Evolutionary conservation across 2,113 vertebrate species (phyloP).

Genomic region (Aphelocoma coerulescens): DNA sequence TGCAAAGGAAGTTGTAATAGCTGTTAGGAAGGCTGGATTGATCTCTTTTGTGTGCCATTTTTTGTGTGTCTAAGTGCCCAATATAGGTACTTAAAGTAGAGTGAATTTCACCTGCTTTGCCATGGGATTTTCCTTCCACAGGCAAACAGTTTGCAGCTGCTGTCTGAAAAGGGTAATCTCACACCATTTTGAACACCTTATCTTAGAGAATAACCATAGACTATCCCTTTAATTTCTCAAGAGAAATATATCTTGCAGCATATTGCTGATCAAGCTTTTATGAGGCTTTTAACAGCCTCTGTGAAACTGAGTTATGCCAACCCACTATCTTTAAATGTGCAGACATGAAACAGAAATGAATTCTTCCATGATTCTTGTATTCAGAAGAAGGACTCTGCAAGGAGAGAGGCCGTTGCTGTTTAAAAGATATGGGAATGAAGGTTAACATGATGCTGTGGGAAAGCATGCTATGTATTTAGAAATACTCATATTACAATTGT

Average conservation of each 20-base stretch:
- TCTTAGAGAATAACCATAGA: background rate
- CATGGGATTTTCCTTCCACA: background rate
- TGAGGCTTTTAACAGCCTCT: background rate
- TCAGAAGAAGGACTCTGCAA: background rate
- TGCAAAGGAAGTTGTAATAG: background rate
- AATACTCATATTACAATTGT: background rate
- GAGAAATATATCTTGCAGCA: background rate
- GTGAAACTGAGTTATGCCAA: background rate
- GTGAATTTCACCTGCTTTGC: background rate
- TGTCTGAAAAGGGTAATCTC: background rate
- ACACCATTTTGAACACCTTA: background rate
- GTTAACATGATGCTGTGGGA: fast-evolving
- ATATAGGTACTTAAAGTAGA: background rate
- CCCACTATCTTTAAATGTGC: background rate
- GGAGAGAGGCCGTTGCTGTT: background rate
- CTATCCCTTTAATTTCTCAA: background rate
- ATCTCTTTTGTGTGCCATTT: background rate
- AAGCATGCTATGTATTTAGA: background rate
- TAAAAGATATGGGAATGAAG: background rate
- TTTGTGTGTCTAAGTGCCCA: background rate
- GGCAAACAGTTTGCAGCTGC: background rate
- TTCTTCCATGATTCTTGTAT: background rate
- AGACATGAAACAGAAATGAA: background rate
- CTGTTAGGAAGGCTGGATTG: background rate
- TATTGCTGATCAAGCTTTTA: background rate